Evolutionary conservation across 2,113 vertebrate genomes (phyloP).

Genomic region (Pollachius pollachius): DNA sequence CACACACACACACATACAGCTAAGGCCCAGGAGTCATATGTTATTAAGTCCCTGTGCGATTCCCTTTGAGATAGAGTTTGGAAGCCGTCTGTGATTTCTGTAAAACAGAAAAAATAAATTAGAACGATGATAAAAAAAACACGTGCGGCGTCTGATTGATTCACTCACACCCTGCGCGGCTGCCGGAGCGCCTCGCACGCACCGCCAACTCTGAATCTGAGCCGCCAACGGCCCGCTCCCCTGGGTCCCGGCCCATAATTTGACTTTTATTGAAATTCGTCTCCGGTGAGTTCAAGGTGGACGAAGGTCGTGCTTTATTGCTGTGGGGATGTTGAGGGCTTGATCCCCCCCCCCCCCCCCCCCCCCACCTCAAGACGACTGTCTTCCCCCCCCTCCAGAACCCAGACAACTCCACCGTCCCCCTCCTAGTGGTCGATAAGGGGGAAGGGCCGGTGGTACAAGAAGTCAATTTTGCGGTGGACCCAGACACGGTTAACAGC

Average conservation of each 20-base stretch:
- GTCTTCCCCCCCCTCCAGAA: neutral
- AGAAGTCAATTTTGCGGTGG: conserved; percentile 52
- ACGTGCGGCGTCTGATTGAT: conserved; percentile 58
- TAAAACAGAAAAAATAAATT: conserved; percentile 9
- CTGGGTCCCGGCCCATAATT: conserved; percentile 61
- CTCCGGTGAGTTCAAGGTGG: conserved; percentile 69
- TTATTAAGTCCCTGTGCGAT: neutral
- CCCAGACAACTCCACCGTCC: conserved; percentile 7
- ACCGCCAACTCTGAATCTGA: conserved; percentile 49
- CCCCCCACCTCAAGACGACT: neutral
- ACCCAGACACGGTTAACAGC: conserved; percentile 60
- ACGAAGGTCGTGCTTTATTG: conserved; percentile 60
- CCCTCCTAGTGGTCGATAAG: neutral
- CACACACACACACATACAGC: conserved; percentile 2
- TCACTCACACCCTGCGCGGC: conserved; percentile 65
- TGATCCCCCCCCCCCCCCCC: neutral
- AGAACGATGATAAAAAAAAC: too few relatives aligned
- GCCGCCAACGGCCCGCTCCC: conserved; percentile 41
- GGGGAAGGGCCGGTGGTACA: conserved; percentile 21
- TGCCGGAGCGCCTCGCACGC: conserved; percentile 63
- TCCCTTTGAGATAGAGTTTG: conserved; percentile 13
- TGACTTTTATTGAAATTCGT: conserved; percentile 74
- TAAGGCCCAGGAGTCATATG: too few relatives aligned
- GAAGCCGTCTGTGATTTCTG: too few relatives aligned
- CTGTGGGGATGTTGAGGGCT: conserved; percentile 14